phyloP scores from a whole-genome alignment of 2,888 invertebrate species.

The Calliphora vomitoria region DNA sequence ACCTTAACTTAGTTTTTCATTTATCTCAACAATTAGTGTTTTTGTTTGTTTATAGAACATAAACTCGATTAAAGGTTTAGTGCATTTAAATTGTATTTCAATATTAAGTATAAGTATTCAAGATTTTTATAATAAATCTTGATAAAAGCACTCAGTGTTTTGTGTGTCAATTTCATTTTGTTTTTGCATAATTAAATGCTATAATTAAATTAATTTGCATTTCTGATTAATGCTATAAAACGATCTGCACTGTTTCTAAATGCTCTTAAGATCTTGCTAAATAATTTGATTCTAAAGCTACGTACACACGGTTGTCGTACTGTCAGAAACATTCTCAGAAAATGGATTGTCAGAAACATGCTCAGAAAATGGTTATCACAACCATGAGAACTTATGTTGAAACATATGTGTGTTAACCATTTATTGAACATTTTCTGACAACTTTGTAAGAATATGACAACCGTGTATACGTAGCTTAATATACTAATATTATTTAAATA shows the following conservation, averaged over 20 bases:
- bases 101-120: background rate
- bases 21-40: background rate
- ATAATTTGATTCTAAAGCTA: no score
- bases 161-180: conserved; percentile 4
- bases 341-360: no score
- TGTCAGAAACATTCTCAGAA: no score
- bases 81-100: background rate
- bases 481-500: no score
- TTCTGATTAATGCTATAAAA: background rate
- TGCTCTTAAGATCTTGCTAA: no score
- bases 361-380: no score
- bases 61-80: background rate
- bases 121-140: conserved; percentile 11
- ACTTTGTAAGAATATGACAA: no score
- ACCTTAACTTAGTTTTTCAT: background rate
- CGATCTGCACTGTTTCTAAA: background rate
- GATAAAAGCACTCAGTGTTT: background rate
- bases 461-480: no score
- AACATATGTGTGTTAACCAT: no score
- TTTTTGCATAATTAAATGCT: conserved; percentile 38
- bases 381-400: background rate
- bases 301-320: no score
- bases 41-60: conserved; percentile 1
- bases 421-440: no score
- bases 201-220: conserved; percentile 58